These are phyloP conservation scores for Melinaea marsaeus DNA, from an alignment of 2,888 invertebrate genomes.

Conservation along the genomic window DNA sequence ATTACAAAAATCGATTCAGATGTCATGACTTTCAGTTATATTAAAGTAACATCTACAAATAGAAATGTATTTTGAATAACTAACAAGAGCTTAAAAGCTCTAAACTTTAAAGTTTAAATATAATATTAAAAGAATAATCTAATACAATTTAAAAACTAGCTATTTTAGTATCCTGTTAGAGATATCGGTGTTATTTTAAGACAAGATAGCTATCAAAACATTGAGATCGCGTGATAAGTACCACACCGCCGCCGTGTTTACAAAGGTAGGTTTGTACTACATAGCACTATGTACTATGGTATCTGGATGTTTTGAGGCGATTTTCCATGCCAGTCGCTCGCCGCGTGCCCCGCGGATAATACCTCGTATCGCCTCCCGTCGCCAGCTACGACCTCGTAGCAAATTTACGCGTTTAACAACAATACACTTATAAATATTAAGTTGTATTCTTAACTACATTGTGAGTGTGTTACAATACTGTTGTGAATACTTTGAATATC, in stretches of 20 bases:
- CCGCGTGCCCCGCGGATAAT: slow-evolving; percentile 44
- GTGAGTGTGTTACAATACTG: no score
- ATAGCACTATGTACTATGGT: slow-evolving; percentile 23
- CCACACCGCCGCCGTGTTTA: slow-evolving; percentile 46
- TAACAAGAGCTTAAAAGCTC: no score
- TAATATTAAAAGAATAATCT: no score
- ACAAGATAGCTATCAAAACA: slow-evolving; percentile 22
- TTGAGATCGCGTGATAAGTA: slow-evolving; percentile 43
- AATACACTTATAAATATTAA: not conserved
- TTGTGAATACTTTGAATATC: no score
- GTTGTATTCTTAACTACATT: not conserved
- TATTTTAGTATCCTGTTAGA: not conserved
- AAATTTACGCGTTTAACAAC: slow-evolving; percentile 30
- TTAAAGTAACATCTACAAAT: no score
- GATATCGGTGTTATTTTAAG: slow-evolving; percentile 10
- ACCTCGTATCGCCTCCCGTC: slow-evolving; percentile 37
- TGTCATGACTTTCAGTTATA: no score
- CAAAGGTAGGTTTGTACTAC: slow-evolving; percentile 35
- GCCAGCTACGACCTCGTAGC: slow-evolving; percentile 47
- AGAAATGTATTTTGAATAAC: no score
- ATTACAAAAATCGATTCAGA: no score
- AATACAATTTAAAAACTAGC: not conserved
- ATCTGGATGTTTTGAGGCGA: slow-evolving; percentile 38
- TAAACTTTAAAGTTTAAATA: no score
- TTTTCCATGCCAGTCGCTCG: slow-evolving; percentile 47